Percentiles rank a stretch among this genome's conserved stretches.
These are phyloP conservation scores for Tortrix viridana DNA, from an alignment of 2,888 invertebrate genomes.

Conservation along the genomic window DNA sequence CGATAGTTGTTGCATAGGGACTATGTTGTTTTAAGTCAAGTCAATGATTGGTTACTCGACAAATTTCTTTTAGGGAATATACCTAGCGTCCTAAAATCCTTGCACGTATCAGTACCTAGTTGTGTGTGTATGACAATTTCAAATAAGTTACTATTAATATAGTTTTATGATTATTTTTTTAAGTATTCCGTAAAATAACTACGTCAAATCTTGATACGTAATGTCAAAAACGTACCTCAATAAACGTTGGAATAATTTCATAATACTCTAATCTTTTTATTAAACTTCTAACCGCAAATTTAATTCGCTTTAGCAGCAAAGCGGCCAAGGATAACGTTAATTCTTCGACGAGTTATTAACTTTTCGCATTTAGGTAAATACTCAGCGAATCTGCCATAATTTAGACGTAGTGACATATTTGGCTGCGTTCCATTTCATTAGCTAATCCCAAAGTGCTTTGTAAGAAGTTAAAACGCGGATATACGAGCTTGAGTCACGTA, in stretches of 20 bases:
- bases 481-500: slow-evolving; percentile 15
- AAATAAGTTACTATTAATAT: too few species aligned
- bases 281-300: background rate
- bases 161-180: too few species aligned
- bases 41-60: too few species aligned
- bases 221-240: too few species aligned
- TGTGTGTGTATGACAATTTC: too few species aligned
- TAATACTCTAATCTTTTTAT: slow-evolving; percentile 6
- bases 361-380: slow-evolving; percentile 23
- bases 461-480: background rate
- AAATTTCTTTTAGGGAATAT: too few species aligned
- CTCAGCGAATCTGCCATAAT: slow-evolving; percentile 8
- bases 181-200: too few species aligned
- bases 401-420: slow-evolving; percentile 40
- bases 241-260: too few species aligned
- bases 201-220: too few species aligned
- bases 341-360: slow-evolving; percentile 26
- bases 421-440: slow-evolving; percentile 52
- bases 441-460: slow-evolving; percentile 37
- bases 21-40: too few species aligned
- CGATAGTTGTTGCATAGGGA: background rate
- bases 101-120: too few species aligned
- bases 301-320: background rate
- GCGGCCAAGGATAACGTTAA: slow-evolving; percentile 12
- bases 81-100: too few species aligned